Conservation (phyloP, 2,888 invertebrate species). For the Drosophila meridionalis region DNA sequence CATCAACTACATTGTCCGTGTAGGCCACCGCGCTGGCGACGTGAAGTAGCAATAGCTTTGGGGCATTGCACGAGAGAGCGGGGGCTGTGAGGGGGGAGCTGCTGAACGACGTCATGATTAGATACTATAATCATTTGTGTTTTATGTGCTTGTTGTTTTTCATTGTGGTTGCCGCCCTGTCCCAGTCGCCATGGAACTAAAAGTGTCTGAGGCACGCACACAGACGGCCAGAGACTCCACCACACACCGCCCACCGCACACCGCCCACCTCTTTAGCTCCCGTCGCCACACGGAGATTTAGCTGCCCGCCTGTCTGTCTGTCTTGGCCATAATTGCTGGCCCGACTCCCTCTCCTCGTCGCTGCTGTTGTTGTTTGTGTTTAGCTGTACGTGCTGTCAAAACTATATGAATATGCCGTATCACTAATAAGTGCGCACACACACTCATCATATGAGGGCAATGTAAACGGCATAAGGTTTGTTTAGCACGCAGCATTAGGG, state of each 20-base stretch:
- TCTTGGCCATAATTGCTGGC: conserved; percentile 49
- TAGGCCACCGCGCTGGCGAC: conserved; percentile 31
- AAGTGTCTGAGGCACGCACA: conserved; percentile 60
- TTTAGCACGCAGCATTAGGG: conserved; percentile 12
- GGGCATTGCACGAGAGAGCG: neutral
- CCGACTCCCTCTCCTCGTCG: conserved; percentile 7
- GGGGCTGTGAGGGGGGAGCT: neutral
- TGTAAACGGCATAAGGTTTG: conserved; percentile 28
- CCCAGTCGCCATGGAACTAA: conserved; percentile 53
- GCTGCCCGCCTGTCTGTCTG: conserved; percentile 49
- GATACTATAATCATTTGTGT: conserved; percentile 82
- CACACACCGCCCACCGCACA: neutral
- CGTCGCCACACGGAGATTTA: neutral
- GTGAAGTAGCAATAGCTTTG: neutral
- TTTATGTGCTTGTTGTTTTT: conserved; percentile 77
- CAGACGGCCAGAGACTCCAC: conserved; percentile 18
- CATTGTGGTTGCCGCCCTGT: conserved; percentile 56
- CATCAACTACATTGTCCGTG: conserved; percentile 75
- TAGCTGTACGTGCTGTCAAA: conserved; percentile 58
- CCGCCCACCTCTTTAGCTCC: neutral
- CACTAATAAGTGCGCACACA: conserved; percentile 37
- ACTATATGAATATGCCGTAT: conserved; percentile 65
- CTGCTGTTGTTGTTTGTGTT: conserved; percentile 20
- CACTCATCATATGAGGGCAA: conserved; percentile 12
- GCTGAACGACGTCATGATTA: conserved; percentile 76